Evolutionary conservation across 2,888 invertebrate genomes (phyloP), one percentile per base, ranked within the genome.

Genomic region (Trissolcus japonicus): DNA sequence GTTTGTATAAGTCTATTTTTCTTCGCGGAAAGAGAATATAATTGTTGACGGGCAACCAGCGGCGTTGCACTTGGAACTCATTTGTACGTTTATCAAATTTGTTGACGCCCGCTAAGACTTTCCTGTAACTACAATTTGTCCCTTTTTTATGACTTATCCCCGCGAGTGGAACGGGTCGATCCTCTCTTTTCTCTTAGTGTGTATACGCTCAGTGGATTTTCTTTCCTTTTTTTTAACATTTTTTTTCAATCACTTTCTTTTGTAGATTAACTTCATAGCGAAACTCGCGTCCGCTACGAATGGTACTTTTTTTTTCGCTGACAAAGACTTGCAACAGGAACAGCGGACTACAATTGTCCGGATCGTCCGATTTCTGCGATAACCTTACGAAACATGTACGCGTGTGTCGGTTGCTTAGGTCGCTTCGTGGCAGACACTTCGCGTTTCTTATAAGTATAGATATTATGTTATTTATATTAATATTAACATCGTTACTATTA

Each of bases 1-100:
- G 87, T 88, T 88, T 88, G 82, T 85, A 87, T 84, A 87, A 84
- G 87, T 88, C 87, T 88, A 88, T 88, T 88, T 88, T 88, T 88
- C 86, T 61, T 87, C 85, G 82, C 84, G 80, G 80, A 73, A 80
- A 83, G 80, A 80, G 74, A 80, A 80, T 80, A 80, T 80, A 81
- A 80, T 80, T 77, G 62, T 77, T 65, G 53, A 59, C 53, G 57
- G 53, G 57, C 35, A 43, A n/a, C 53, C 43, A 60, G 55, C 65
- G 66, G 66, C 61, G 60, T 51, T 66, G 51, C 61, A 61, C 66
- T 73, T 66, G 16, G 59, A 54, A 57, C 41, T 60, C 11, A 51
- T 19, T 51, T 16, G 35, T 35, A 35, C 35, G 35, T 35, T 35
- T 35, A 35, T 35, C 35, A 35, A 35, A 35, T 35, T 35, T 35